These are phyloP conservation scores for Vanessa atalanta DNA, from an alignment of 1,140 invertebrate genomes.

Conservation along the genomic window DNA sequence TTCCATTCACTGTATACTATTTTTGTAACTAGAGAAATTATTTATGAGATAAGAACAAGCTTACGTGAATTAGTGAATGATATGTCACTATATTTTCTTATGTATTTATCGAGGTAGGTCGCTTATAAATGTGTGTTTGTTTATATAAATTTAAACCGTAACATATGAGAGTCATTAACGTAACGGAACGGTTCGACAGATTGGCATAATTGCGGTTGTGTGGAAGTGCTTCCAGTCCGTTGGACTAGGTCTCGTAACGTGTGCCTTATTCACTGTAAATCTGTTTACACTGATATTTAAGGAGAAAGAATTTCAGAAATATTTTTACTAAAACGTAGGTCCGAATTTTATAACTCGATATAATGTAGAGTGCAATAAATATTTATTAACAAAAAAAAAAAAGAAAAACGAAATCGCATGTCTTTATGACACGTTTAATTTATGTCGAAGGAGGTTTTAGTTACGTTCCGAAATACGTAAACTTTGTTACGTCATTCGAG, in stretches of 20 bases:
- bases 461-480: conserved; percentile 9
- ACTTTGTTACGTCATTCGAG: conserved; percentile 13
- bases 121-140: conserved; percentile 74
- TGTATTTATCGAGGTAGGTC: conserved; percentile 77
- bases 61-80: conserved; percentile 70
- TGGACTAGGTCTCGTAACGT: conserved; percentile 58
- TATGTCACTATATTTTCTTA: conserved; percentile 78
- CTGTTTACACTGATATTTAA: conserved; percentile 48
- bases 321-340: conserved; percentile 41
- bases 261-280: conserved; percentile 67
- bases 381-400: conserved; percentile 66
- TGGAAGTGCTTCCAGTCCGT: conserved; percentile 55
- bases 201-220: conserved; percentile 49
- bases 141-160: conserved; percentile 68
- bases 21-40: conserved; percentile 81
- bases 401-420: conserved; percentile 32
- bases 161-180: conserved; percentile 65
- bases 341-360: conserved; percentile 47
- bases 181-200: conserved; percentile 41
- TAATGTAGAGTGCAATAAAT: conserved; percentile 71
- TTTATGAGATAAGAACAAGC: conserved; percentile 79
- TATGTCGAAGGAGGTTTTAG: conserved; percentile 27
- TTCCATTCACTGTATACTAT: conserved; percentile 75
- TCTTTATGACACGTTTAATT: conserved; percentile 31
- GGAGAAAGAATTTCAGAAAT: conserved; percentile 39